Conservation (phyloP, 92 coral and sea anemone genomes). For the Zoanthus sociatus region DNA sequence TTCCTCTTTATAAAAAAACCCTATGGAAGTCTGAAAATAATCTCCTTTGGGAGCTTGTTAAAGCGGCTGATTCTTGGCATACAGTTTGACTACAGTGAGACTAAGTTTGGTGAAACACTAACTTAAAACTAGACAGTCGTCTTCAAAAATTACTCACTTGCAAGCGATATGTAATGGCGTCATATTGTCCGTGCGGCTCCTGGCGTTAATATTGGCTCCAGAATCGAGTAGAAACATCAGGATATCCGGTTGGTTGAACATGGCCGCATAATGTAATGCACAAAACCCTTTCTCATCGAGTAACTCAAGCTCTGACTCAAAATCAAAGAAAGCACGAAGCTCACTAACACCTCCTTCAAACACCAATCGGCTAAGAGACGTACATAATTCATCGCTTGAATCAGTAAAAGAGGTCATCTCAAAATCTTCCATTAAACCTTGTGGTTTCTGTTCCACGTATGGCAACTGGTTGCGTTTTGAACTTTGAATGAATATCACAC, state of each 20-base stretch:
- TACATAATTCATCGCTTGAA: background rate
- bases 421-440: background rate
- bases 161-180: slow-evolving; percentile 79
- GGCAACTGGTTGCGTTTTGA: background rate
- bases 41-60: too few relatives aligned
- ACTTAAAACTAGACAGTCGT: too few relatives aligned
- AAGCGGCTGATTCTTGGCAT: too few relatives aligned
- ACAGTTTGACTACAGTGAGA: too few relatives aligned
- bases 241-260: slow-evolving; percentile 54
- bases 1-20: too few relatives aligned
- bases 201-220: slow-evolving; percentile 59
- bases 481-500: background rate
- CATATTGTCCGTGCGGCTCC: slow-evolving; percentile 49
- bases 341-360: slow-evolving; percentile 1
- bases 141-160: slow-evolving; percentile 52
- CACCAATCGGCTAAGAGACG: slow-evolving; percentile 26
- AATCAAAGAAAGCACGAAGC: background rate
- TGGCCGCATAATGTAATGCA: slow-evolving; percentile 77
- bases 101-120: too few relatives aligned
- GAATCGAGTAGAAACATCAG: slow-evolving; percentile 46
- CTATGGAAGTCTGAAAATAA: too few relatives aligned
- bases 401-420: slow-evolving; percentile 11
- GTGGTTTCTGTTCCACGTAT: background rate
- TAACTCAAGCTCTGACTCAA: background rate
- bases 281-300: slow-evolving; percentile 66